Conservation (phyloP, 2,888 invertebrate species). For the Yponomeuta cagnagella region DNA sequence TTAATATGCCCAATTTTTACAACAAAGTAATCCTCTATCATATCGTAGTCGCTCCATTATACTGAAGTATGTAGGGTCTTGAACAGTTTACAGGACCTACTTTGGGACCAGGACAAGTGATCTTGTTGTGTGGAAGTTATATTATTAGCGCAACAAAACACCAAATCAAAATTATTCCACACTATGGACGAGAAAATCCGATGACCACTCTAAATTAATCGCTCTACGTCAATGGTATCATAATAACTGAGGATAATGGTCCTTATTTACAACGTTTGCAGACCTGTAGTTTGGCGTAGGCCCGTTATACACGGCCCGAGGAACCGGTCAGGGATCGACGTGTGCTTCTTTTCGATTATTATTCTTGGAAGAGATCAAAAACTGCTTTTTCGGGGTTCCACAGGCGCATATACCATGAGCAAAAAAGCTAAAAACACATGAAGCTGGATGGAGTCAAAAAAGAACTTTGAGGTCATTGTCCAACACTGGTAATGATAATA, state of each 20-base stretch:
- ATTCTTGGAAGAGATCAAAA: neutral
- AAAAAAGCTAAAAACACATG: neutral
- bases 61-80: too few relatives aligned
- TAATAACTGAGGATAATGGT: neutral
- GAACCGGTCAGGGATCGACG: neutral
- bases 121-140: too few relatives aligned
- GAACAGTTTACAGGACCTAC: too few relatives aligned
- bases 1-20: too few relatives aligned
- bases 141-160: neutral
- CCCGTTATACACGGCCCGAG: neutral
- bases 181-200: neutral
- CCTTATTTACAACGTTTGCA: neutral
- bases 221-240: neutral
- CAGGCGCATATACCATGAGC: neutral
- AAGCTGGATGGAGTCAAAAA: too few relatives aligned
- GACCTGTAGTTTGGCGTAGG: neutral
- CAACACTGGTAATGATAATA: too few relatives aligned
- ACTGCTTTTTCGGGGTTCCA: neutral
- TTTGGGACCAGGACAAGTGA: too few relatives aligned
- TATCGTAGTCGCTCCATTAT: too few relatives aligned
- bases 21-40: too few relatives aligned
- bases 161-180: neutral
- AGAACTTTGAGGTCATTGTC: too few relatives aligned
- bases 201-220: neutral
- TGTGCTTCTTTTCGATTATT: constrained; percentile 1